Percentiles rank a stretch among this genome's conserved stretches.
Evolutionary conservation across 2,888 invertebrate genomes (phyloP).

Genomic region (Papilio demoleus): DNA sequence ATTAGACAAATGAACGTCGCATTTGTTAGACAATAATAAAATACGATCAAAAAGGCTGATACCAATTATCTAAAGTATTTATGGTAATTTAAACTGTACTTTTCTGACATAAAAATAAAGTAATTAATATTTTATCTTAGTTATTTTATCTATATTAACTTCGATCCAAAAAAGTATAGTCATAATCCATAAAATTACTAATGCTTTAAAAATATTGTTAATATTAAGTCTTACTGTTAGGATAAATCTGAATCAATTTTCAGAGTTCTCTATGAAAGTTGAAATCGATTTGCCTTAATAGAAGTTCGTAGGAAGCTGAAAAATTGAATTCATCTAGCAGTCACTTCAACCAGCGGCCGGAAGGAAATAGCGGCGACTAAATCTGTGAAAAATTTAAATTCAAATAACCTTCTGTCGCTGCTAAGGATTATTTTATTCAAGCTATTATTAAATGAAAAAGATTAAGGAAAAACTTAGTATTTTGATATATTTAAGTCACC

Average conservation of each 20-base stretch:
- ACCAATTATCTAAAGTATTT: neutral
- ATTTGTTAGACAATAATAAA: neutral
- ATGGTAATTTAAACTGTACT: too few species aligned
- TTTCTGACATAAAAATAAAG: too few species aligned
- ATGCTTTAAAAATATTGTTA: neutral
- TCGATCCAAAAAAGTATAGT: neutral
- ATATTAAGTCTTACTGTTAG: neutral
- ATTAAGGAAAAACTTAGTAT: too few species aligned
- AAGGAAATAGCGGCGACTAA: conserved; percentile 26
- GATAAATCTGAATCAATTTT: conserved; percentile 26
- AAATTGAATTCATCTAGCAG: conserved; percentile 38
- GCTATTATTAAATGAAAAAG: neutral
- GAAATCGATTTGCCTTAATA: conserved; percentile 32
- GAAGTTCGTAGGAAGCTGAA: conserved; percentile 31
- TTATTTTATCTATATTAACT: too few species aligned
- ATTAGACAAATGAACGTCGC: neutral
- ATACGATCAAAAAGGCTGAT: neutral
- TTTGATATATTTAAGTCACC: too few species aligned
- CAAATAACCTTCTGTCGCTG: conserved; percentile 24
- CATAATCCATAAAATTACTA: neutral
- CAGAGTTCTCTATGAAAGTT: conserved; percentile 17
- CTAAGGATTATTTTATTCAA: conserved; percentile 26
- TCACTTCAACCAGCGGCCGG: conserved; percentile 28
- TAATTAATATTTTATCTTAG: too few species aligned
- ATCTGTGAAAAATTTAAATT: conserved; percentile 35